Evolutionary conservation across 2,113 vertebrate species (phyloP).

Genomic region (Herpailurus yagouaroundi): DNA sequence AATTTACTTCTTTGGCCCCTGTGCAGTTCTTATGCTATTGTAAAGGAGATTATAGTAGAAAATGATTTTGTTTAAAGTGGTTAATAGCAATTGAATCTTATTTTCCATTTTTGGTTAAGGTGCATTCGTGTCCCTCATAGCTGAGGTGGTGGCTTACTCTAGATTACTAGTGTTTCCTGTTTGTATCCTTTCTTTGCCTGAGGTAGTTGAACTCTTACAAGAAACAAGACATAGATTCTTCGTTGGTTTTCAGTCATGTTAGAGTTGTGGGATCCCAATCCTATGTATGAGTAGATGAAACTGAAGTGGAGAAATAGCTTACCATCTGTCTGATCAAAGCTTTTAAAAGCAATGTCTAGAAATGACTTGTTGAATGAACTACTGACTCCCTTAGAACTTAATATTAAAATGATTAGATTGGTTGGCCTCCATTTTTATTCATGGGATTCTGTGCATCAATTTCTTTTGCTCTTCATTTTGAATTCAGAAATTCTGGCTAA

Average conservation of each 20-base stretch:
- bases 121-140: not conserved
- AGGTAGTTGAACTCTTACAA: not conserved
- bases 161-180: not conserved
- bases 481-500: slow-evolving; percentile 17
- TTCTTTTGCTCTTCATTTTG: slow-evolving; percentile 36
- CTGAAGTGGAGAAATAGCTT: not conserved
- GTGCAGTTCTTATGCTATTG: not conserved
- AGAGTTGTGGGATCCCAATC: not conserved
- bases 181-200: not conserved
- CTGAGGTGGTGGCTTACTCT: not conserved
- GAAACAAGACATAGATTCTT: slow-evolving; percentile 21
- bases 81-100: not conserved
- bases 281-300: not conserved
- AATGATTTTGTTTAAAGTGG: slow-evolving; percentile 49
- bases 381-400: not conserved
- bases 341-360: not conserved
- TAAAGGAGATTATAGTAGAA: slow-evolving; percentile 34
- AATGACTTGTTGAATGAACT: not conserved
- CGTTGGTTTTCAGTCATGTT: slow-evolving; percentile 3
- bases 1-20: not conserved
- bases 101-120: not conserved
- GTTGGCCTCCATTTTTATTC: slow-evolving; percentile 9
- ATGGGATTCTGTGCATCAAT: not conserved
- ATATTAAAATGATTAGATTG: not conserved
- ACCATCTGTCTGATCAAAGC: not conserved